Conservation (phyloP, 2,888 invertebrate genomes). For the Harpalus rubripes region DNA sequence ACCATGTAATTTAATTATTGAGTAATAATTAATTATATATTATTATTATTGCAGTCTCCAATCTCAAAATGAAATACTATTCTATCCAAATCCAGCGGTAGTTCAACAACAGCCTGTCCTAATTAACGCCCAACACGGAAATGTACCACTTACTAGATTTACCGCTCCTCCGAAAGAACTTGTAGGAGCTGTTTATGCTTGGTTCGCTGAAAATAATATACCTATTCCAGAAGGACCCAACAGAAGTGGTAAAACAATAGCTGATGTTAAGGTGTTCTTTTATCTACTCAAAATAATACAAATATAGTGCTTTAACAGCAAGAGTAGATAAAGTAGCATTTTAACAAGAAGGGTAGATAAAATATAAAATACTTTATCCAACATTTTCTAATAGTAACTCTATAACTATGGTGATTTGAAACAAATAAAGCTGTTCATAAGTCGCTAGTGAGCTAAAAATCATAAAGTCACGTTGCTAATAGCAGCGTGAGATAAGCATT, state of each 20-base stretch:
- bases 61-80: slow-evolving; percentile 61
- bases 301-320: too few species aligned
- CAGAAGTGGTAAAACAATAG: slow-evolving; percentile 56
- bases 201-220: slow-evolving; percentile 62
- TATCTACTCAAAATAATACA: too few species aligned
- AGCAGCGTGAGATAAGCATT: too few species aligned
- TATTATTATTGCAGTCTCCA: slow-evolving; percentile 56
- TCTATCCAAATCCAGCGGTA: slow-evolving; percentile 43
- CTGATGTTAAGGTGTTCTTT: too few species aligned
- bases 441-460: too few species aligned
- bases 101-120: slow-evolving; percentile 34
- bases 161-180: slow-evolving; percentile 59
- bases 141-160: slow-evolving; percentile 48
- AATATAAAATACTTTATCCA: too few species aligned
- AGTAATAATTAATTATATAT: slow-evolving; percentile 24
- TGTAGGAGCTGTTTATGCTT: slow-evolving; percentile 55
- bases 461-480: too few species aligned
- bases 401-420: too few species aligned
- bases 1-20: background rate
- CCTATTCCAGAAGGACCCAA: slow-evolving; percentile 55
- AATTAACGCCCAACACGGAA: slow-evolving; percentile 44
- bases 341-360: too few species aligned
- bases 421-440: too few species aligned
- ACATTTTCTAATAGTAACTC: too few species aligned
- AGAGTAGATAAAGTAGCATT: too few species aligned